Evolutionary conservation across 2,797 vertebrate genomes (phyloP).

Genomic region (Luscinia luscinia): DNA sequence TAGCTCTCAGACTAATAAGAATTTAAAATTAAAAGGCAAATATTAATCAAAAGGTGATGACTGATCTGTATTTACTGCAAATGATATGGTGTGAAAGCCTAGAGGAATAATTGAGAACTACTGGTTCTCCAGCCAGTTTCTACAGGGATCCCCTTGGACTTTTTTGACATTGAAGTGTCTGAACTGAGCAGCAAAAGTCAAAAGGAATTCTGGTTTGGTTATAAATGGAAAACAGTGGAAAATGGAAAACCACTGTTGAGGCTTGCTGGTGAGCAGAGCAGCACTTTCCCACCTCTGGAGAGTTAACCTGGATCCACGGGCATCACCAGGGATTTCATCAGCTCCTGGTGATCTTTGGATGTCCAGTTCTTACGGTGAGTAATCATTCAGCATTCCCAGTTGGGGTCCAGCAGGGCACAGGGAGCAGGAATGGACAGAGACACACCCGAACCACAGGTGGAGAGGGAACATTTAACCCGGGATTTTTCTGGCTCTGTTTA

Average conservation of each 20-base stretch:
- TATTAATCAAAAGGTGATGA: not conserved
- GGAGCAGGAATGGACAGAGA: not conserved
- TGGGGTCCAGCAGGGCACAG: not conserved
- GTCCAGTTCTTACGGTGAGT: not conserved
- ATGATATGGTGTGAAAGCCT: not conserved
- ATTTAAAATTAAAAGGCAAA: not conserved
- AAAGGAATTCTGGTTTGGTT: not conserved
- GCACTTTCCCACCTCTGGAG: not conserved
- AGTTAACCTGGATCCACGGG: fast-evolving
- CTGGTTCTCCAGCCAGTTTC: not conserved
- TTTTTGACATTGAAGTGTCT: not conserved
- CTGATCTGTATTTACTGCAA: not conserved
- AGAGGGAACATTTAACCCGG: not conserved
- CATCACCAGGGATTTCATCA: not conserved
- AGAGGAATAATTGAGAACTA: not conserved
- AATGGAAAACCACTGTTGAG: not conserved
- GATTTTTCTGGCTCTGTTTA: not conserved
- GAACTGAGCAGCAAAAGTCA: not conserved
- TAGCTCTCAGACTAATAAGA: not conserved
- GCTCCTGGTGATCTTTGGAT: fast-evolving
- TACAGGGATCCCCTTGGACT: not conserved
- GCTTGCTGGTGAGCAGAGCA: not conserved
- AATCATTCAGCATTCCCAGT: not conserved
- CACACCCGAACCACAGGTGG: fast-evolving
- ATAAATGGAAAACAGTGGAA: not conserved